Conservation (phyloP, 1,140 invertebrate genomes). For the Penaeus vannamei region DNA sequence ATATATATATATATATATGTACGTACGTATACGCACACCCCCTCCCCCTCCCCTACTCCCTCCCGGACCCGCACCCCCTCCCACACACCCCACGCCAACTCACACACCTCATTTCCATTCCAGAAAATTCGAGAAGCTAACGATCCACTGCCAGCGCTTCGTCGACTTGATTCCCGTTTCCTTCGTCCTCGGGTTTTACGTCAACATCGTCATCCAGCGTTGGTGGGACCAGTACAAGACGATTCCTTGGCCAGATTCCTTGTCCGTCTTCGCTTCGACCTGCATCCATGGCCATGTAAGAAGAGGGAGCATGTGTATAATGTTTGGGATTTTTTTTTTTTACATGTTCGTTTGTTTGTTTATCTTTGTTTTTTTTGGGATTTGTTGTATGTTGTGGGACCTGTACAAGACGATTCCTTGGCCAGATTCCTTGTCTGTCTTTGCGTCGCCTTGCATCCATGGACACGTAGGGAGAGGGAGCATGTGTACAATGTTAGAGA, state of each 20-base stretch:
- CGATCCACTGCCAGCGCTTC: slow-evolving; percentile 84
- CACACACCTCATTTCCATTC: background rate
- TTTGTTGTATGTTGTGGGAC: no score
- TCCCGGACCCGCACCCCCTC: no score
- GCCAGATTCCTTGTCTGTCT: slow-evolving; percentile 90
- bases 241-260: slow-evolving; percentile 90
- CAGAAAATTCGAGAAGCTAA: slow-evolving; percentile 82
- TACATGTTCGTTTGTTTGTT: background rate
- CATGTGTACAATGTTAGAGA: no score
- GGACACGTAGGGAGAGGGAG: slow-evolving; percentile 81
- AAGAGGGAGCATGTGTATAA: no score
- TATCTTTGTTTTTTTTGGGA: no score
- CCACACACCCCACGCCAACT: no score
- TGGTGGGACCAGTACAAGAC: slow-evolving; percentile 95
- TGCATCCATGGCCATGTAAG: slow-evolving; percentile 91
- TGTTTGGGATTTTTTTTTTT: no score
- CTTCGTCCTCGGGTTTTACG: slow-evolving; percentile 77
- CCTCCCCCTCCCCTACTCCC: no score
- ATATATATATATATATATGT: background rate
- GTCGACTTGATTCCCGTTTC: slow-evolving; percentile 87
- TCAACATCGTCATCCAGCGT: slow-evolving; percentile 88
- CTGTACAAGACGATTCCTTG: slow-evolving; percentile 90
- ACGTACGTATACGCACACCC: no score
- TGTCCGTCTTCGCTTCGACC: slow-evolving; percentile 90
- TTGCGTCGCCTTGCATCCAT: slow-evolving; percentile 90